These are phyloP conservation scores for Loris lydekkerianus DNA, from an alignment of 2,797 vertebrate species.

Conservation along the genomic window DNA sequence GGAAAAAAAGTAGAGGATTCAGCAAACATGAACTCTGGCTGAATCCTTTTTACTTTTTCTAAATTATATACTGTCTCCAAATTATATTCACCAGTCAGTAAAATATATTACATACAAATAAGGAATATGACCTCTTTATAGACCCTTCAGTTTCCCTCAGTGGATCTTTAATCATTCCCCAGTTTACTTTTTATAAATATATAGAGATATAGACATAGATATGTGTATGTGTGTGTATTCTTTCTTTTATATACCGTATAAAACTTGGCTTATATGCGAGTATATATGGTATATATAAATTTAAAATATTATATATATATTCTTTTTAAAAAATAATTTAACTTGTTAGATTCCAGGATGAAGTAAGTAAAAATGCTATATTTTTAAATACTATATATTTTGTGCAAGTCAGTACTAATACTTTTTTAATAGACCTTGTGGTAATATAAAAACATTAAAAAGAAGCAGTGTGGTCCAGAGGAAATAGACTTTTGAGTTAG, in stretches of 20 bases:
- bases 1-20: constrained; percentile 45
- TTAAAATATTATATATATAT: too few relatives aligned
- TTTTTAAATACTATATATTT: neutral
- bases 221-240: too few relatives aligned
- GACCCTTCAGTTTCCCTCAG: neutral
- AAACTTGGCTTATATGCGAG: too few relatives aligned
- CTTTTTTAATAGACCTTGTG: neutral
- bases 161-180: neutral
- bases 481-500: constrained; percentile 25
- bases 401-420: neutral
- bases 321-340: constrained; percentile 31
- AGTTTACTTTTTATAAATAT: constrained; percentile 8
- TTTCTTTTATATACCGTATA: too few relatives aligned
- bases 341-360: neutral
- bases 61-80: neutral
- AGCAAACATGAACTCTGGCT: neutral
- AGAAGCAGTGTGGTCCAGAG: neutral
- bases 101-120: constrained; percentile 32
- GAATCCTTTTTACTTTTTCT: constrained; percentile 38
- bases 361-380: neutral
- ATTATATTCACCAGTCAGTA: constrained; percentile 26
- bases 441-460: constrained; percentile 27
- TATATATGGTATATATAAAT: too few relatives aligned
- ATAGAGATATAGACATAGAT: neutral
- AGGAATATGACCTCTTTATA: neutral